These are phyloP conservation scores for Dinocampus coccinellae DNA, from an alignment of 2,888 invertebrate species.

Conservation along the genomic window DNA sequence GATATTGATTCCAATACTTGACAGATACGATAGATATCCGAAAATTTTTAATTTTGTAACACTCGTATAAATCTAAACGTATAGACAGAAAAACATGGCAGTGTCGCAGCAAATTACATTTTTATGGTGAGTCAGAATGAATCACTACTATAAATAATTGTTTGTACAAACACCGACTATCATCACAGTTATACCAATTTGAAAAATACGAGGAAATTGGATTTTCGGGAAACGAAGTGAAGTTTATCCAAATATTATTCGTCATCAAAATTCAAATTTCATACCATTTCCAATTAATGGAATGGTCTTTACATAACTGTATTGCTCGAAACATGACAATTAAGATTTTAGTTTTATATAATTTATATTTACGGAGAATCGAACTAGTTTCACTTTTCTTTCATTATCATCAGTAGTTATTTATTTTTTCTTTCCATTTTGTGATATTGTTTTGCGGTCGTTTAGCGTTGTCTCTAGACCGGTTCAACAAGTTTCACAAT, in stretches of 20 bases:
- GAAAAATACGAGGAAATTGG: neutral
- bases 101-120: neutral
- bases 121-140: neutral
- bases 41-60: too few species aligned
- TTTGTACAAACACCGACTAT: neutral
- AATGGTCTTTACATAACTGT: neutral
- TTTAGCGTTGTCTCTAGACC: neutral
- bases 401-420: too few species aligned
- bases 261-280: neutral
- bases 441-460: neutral
- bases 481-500: conserved; percentile 10
- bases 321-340: neutral
- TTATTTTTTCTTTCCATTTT: neutral
- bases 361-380: neutral
- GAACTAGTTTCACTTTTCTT: too few species aligned
- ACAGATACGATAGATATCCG: too few species aligned
- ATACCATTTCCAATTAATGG: neutral
- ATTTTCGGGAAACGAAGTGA: neutral
- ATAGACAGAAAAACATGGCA: too few species aligned
- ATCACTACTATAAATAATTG: neutral
- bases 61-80: too few species aligned
- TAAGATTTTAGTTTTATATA: neutral
- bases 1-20: too few species aligned
- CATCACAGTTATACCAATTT: neutral
- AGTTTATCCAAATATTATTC: neutral